Evolutionary conservation across 2,797 vertebrate species (phyloP).

Genomic region (Gallinago stenura): DNA sequence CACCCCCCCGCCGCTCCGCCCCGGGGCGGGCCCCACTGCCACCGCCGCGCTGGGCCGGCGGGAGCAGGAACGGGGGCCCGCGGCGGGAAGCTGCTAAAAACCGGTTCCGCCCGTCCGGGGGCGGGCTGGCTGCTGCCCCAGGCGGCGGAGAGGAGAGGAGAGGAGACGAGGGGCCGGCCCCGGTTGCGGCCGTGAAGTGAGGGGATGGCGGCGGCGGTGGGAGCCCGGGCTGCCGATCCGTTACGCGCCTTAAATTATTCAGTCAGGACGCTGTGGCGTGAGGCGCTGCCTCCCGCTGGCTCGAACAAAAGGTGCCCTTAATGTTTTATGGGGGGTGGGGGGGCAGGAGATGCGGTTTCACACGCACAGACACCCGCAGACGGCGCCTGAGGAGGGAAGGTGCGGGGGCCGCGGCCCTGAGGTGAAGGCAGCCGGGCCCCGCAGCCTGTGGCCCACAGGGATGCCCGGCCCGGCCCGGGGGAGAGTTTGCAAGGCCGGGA

Average conservation of each 20-base stretch:
- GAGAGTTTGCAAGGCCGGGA: background rate
- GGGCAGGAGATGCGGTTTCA: background rate
- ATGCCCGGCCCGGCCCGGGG: no score
- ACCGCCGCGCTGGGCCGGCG: background rate
- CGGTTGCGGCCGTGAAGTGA: background rate
- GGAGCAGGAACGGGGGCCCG: background rate
- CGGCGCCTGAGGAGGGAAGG: background rate
- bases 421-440: background rate
- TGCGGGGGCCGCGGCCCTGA: background rate
- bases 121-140: rapidly evolving
- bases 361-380: rapidly evolving
- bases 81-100: background rate
- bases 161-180: background rate
- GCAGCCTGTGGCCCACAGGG: rapidly evolving
- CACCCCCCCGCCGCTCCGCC: background rate
- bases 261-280: background rate
- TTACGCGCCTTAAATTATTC: background rate
- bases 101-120: rapidly evolving
- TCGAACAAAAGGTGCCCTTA: background rate
- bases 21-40: background rate
- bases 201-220: no score
- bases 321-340: background rate
- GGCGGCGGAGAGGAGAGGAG: no score
- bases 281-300: background rate
- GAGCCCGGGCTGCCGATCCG: background rate